Percentiles rank a stretch among this genome's conserved stretches.
Conservation (phyloP, 2,888 invertebrate genomes). For the Apoderus coryli region DNA sequence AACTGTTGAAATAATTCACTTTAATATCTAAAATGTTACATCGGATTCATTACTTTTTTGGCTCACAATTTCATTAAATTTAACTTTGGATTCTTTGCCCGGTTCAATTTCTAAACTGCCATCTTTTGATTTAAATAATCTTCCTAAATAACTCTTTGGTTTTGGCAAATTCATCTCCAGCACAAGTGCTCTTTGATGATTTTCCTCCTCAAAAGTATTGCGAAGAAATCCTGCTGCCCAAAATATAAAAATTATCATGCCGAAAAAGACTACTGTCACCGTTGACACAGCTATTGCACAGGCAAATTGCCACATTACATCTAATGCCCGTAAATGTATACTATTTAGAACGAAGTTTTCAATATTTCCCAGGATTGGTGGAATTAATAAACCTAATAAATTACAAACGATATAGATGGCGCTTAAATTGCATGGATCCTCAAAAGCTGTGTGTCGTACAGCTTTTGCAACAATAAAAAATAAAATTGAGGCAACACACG, state of each 20-base stretch:
- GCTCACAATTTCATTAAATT: too few species aligned
- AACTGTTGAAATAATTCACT: too few species aligned
- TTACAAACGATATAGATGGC: slow-evolving; percentile 26
- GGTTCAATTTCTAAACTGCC: too few species aligned
- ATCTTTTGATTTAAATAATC: too few species aligned
- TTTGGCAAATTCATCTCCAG: slow-evolving; percentile 16
- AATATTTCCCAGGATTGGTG: slow-evolving; percentile 20
- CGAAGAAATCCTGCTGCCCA: slow-evolving; percentile 13
- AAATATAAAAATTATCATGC: too few species aligned
- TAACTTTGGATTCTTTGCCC: too few species aligned
- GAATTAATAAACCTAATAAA: slow-evolving; percentile 23
- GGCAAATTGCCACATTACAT: slow-evolving; percentile 20
- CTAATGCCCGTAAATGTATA: slow-evolving; percentile 10
- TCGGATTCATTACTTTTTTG: too few species aligned
- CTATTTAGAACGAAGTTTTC: slow-evolving; percentile 14
- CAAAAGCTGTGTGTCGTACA: slow-evolving; percentile 25
- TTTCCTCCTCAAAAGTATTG: slow-evolving; percentile 15
- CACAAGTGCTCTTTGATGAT: slow-evolving; percentile 17
- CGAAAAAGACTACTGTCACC: slow-evolving; percentile 13
- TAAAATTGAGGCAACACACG: slow-evolving; percentile 19
- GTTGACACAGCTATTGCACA: slow-evolving; percentile 14
- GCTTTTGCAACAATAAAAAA: slow-evolving; percentile 22
- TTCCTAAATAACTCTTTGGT: too few species aligned
- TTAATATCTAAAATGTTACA: too few species aligned
- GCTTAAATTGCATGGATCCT: slow-evolving; percentile 29